Evolutionary conservation across 2,888 invertebrate species (phyloP), one percentile per base, ranked within the genome.

Genomic region (Rhaphigaster nebulosa): DNA sequence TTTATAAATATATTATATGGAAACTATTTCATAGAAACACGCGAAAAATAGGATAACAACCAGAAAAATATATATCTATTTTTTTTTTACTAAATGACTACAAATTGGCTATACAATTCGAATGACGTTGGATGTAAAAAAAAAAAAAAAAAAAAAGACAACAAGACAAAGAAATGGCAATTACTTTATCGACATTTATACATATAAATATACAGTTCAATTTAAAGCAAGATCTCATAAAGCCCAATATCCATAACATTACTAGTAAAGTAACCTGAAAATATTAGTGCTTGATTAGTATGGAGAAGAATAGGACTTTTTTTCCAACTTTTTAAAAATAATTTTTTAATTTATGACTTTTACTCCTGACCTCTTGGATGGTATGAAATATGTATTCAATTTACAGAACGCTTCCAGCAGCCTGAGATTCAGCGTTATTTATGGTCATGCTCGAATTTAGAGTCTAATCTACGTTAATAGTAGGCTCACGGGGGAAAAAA

Each of bases 321-420:
- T 34, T 34, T 5, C 3, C 70, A 8, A 18, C 18, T 70, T 34
- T 6, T 34, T 60, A 26, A 8, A 60, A 0, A 15, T 70, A 34
- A n/a, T 18, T 34, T 70, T 70, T n/a, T 34, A 18, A 34, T 18
- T 10, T 18, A 70, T 34, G 34, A 18, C 13, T 60, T 70, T 29
- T 70, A 70, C 70, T 18, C 23, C 18, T 29, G 18, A 29, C 3
- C 70, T 34, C 29, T 70, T 18, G 13, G 60, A 29, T n/a, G 34
- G 18, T 70, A 34, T 70, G 70, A 70, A 70, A 70, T 70, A 70
- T 70, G 70, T 18, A 34, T 34, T 70, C 70, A 70, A 70, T 70
- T 70, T 70, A 34, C 70, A 8, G 34, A 34, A 15, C 34, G 34
- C 70, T 18, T 29, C 15, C 34, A 34, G 60, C 60, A n/a, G n/a